These are phyloP conservation scores for Alcedo atthis DNA, from an alignment of 2,797 vertebrate genomes.

Conservation along the genomic window DNA sequence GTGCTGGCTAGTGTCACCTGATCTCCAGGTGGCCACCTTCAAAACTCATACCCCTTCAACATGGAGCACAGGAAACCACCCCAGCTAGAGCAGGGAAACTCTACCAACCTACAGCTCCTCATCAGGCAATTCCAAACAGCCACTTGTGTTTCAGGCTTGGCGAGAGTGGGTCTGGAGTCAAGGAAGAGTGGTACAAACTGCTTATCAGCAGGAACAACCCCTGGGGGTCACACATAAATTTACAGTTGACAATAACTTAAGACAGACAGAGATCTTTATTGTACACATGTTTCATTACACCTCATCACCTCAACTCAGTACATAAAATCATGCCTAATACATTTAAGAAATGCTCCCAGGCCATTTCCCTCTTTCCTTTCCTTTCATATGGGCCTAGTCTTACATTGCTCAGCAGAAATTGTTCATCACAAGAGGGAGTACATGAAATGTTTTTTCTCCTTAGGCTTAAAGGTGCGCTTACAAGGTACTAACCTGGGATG, in stretches of 20 bases:
- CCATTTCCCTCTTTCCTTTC: background rate
- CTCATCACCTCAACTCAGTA: background rate
- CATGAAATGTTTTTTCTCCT: background rate
- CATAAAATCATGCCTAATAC: slow-evolving; percentile 15
- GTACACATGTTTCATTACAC: slow-evolving; percentile 44
- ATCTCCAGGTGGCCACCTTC: background rate
- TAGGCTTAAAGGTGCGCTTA: background rate
- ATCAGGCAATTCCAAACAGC: background rate
- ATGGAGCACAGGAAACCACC: rapidly evolving
- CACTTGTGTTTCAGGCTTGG: background rate
- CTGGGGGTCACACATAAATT: background rate
- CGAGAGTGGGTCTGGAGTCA: background rate
- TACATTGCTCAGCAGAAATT: background rate
- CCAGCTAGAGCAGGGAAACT: background rate
- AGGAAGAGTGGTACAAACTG: background rate
- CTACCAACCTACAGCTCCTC: background rate
- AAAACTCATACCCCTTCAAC: background rate
- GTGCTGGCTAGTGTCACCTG: rapidly evolving
- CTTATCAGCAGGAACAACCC: background rate
- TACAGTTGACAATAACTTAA: slow-evolving; percentile 39
- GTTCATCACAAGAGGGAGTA: background rate
- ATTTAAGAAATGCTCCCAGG: background rate
- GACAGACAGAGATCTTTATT: slow-evolving; percentile 38
- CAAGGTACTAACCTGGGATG: background rate
- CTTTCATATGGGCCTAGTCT: background rate